Conservation (phyloP, 2,113 vertebrate species). For the Chlorodrepanis virens region DNA sequence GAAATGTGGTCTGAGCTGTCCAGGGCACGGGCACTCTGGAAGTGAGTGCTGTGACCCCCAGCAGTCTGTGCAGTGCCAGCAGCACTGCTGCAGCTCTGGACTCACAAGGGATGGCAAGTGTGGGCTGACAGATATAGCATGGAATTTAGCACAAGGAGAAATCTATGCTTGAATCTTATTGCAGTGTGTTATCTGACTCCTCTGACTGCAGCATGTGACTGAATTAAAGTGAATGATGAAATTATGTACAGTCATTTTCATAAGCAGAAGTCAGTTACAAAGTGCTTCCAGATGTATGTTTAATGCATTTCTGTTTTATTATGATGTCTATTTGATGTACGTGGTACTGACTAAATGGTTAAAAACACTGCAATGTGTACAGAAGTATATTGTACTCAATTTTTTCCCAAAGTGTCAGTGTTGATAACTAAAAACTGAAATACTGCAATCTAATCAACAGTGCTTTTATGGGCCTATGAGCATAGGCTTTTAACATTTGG, state of each 20-base stretch:
- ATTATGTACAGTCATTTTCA: constrained; percentile 61
- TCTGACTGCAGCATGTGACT: constrained; percentile 45
- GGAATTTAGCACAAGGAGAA: background rate
- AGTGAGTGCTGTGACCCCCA: background rate
- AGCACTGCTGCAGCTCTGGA: background rate
- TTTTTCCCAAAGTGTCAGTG: constrained; percentile 61
- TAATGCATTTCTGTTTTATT: constrained; percentile 67
- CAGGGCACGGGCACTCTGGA: background rate
- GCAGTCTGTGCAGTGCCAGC: background rate
- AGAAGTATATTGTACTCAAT: constrained; percentile 54
- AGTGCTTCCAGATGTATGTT: constrained; percentile 65
- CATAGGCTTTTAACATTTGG: constrained; percentile 66
- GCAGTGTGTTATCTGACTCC: constrained; percentile 25
- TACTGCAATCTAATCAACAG: constrained; percentile 64
- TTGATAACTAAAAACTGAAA: constrained; percentile 68
- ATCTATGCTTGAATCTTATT: constrained; percentile 20
- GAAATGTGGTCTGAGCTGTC: too few species aligned
- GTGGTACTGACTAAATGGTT: constrained; percentile 58
- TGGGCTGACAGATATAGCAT: background rate
- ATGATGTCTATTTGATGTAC: constrained; percentile 61
- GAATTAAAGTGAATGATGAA: constrained; percentile 66
- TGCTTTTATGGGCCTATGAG: constrained; percentile 59
- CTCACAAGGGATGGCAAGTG: background rate
- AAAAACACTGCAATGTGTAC: constrained; percentile 58
- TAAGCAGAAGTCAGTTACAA: constrained; percentile 65